A percentile compares a stretch with the other conserved stretches of the same genome.
Conservation (phyloP, 2,888 invertebrate species). For the Callosobruchus maculatus region DNA sequence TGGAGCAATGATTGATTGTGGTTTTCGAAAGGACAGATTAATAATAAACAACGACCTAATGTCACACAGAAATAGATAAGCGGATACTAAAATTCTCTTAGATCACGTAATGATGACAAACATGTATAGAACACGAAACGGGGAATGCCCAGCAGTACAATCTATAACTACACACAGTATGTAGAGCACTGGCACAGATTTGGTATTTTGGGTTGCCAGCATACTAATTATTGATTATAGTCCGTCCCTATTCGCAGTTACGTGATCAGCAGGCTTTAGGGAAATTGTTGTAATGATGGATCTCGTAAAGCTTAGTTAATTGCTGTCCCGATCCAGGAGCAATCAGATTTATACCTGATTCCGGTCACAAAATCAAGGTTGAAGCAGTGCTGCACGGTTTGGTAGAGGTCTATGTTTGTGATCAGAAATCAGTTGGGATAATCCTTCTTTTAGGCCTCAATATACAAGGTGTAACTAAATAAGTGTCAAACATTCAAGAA, state of each 20-base stretch:
- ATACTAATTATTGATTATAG: background rate
- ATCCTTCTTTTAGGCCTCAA: no score
- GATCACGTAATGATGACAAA: background rate
- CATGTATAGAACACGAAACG: background rate
- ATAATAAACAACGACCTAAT: background rate
- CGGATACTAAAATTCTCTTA: background rate
- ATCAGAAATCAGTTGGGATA: no score
- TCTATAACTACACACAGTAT: background rate
- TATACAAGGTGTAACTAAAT: no score
- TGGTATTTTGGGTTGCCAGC: background rate
- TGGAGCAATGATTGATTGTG: no score
- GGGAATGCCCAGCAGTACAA: background rate
- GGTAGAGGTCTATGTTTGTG: no score
- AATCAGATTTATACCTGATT: no score
- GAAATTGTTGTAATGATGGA: background rate
- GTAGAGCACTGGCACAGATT: background rate
- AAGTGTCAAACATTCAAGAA: no score
- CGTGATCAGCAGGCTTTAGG: background rate
- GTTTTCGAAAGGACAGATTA: no score
- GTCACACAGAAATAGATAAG: background rate
- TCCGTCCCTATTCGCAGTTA: background rate
- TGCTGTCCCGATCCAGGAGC: background rate
- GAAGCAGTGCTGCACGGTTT: no score
- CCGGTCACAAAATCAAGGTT: no score
- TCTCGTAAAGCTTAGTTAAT: background rate